Conservation (phyloP, 2,797 vertebrate species). For the Amazona finschi region DNA sequence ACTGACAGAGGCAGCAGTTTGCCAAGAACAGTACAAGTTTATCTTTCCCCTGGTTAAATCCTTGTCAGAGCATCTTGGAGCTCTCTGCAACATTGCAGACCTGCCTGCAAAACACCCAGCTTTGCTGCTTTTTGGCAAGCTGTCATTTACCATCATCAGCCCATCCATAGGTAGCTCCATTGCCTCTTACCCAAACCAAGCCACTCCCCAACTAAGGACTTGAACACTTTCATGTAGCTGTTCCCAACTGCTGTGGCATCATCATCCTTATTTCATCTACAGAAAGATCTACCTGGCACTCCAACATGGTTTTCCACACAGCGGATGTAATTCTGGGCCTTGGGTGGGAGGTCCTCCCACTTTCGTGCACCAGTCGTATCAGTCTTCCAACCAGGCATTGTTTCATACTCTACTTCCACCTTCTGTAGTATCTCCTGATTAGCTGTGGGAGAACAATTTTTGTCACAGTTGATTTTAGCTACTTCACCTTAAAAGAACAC, state of each 20-base stretch:
- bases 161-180: neutral
- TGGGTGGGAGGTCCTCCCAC: slow-evolving; percentile 93
- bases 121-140: neutral
- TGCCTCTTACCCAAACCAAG: neutral
- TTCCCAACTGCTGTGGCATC: neutral
- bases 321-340: slow-evolving; percentile 95
- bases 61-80: neutral
- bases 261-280: rapidly evolving
- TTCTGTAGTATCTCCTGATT: slow-evolving; percentile 97
- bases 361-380: slow-evolving; percentile 92
- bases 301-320: slow-evolving; percentile 98
- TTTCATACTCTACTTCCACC: slow-evolving; percentile 96
- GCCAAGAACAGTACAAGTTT: neutral
- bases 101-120: neutral
- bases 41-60: neutral
- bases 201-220: rapidly evolving
- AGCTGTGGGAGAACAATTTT: slow-evolving; percentile 73
- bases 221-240: neutral
- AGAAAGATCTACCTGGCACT: slow-evolving; percentile 84
- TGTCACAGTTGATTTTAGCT: neutral
- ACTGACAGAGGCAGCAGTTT: neutral
- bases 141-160: neutral
- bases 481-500: neutral
- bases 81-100: neutral
- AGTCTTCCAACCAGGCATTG: slow-evolving; percentile 93